Evolutionary conservation across 1,140 invertebrate species (phyloP).

Genomic region (Adoxophyes honmai): DNA sequence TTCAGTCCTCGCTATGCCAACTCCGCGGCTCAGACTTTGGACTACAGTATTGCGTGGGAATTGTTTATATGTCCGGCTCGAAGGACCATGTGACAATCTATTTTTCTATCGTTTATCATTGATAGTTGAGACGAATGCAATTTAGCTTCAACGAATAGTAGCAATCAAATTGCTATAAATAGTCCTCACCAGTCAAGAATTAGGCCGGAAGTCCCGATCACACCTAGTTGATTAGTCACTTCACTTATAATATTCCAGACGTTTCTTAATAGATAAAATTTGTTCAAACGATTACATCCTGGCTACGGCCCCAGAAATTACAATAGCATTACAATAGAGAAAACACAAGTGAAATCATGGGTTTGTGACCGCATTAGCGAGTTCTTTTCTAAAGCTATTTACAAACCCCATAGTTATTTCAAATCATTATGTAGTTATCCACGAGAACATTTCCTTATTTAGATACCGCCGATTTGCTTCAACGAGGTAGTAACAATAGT

Average conservation of each 20-base stretch:
- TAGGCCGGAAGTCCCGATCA: no score
- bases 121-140: no score
- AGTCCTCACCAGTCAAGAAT: no score
- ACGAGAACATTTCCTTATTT: conserved; percentile 8
- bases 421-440: neutral
- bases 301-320: neutral
- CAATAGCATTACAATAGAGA: neutral
- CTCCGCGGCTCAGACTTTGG: neutral
- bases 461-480: neutral
- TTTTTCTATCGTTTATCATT: neutral
- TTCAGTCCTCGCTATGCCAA: neutral
- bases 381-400: neutral
- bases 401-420: neutral
- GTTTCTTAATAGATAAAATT: neutral
- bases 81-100: neutral
- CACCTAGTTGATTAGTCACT: no score
- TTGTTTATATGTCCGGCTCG: conserved; percentile 1
- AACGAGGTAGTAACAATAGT: neutral
- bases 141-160: no score
- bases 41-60: neutral
- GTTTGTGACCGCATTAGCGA: neutral
- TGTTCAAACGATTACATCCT: neutral
- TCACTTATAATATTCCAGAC: no score
- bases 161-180: no score
- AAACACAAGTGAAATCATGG: neutral